These are phyloP conservation scores for Sphinx pinastri DNA, from an alignment of 2,888 invertebrate species.

Conservation along the genomic window DNA sequence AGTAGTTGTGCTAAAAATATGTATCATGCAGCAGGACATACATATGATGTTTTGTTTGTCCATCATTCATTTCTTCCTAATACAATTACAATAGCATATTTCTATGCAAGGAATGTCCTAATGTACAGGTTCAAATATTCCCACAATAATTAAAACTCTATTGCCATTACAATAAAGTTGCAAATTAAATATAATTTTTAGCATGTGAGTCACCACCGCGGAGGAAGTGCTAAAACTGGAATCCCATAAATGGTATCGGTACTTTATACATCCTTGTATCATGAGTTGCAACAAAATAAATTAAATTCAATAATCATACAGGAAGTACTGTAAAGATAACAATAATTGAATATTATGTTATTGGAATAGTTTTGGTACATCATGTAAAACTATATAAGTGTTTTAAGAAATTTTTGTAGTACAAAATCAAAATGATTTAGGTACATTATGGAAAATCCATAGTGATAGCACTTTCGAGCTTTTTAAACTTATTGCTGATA, in stretches of 20 bases:
- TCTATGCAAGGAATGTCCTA: constrained; percentile 22
- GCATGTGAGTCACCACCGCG: background rate
- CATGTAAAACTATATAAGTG: background rate
- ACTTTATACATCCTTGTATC: background rate
- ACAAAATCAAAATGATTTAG: background rate
- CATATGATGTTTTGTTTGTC: constrained; percentile 28
- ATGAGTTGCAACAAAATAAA: background rate
- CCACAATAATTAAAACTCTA: constrained; percentile 22
- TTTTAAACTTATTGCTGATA: constrained; percentile 1
- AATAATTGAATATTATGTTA: background rate
- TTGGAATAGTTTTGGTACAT: constrained; percentile 5
- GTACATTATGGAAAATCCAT: background rate
- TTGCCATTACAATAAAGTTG: constrained; percentile 15
- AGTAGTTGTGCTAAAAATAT: too few relatives aligned
- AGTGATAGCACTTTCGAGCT: background rate
- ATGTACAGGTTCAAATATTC: background rate
- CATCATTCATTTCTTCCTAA: constrained; percentile 9
- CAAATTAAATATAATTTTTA: constrained; percentile 12
- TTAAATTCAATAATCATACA: constrained; percentile 11
- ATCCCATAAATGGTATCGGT: constrained; percentile 15
- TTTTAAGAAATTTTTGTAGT: background rate
- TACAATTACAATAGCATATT: constrained; percentile 18
- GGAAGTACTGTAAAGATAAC: background rate
- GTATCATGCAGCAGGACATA: too few relatives aligned
- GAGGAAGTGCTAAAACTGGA: constrained; percentile 24